A percentile compares a stretch with the other conserved stretches of the same genome.
These are phyloP conservation scores for Cephus pygmeus DNA, from an alignment of 2,888 invertebrate species.

Conservation along the genomic window DNA sequence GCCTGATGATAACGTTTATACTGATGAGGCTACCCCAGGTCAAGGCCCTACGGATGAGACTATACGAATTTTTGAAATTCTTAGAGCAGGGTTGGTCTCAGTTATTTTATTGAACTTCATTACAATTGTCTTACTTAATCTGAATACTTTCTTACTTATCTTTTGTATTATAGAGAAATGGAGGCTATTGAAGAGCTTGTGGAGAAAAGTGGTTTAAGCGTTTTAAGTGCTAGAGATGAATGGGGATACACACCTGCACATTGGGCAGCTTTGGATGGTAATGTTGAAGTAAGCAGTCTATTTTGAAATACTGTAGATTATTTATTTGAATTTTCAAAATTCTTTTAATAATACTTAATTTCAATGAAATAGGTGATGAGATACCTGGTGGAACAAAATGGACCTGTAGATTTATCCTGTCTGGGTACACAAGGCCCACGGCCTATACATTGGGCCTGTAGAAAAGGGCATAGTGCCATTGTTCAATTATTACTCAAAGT, in stretches of 20 bases:
- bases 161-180: conserved; percentile 74
- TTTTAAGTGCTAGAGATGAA: conserved; percentile 83
- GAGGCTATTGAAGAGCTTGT: conserved; percentile 85
- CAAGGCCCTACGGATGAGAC: conserved; percentile 62
- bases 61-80: conserved; percentile 85
- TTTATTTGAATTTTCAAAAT: neutral
- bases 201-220: conserved; percentile 81
- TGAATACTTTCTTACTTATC: no score
- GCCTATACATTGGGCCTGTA: conserved; percentile 94
- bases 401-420: conserved; percentile 87
- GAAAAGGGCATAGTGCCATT: conserved; percentile 91
- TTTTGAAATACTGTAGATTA: neutral
- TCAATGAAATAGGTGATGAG: conserved; percentile 73
- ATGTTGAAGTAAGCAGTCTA: conserved; percentile 73
- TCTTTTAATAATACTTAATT: neutral
- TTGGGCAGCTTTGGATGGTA: conserved; percentile 91
- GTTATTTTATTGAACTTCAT: no score
- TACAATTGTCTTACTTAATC: no score
- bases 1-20: conserved; percentile 57
- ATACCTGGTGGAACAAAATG: conserved; percentile 84
- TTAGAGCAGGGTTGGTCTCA: conserved; percentile 78
- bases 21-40: conserved; percentile 55
- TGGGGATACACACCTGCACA: conserved; percentile 95
- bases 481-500: conserved; percentile 77
- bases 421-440: conserved; percentile 89